phyloP scores from a whole-genome alignment of 2,888 invertebrate genomes.

The Masnerella sp. region DNA sequence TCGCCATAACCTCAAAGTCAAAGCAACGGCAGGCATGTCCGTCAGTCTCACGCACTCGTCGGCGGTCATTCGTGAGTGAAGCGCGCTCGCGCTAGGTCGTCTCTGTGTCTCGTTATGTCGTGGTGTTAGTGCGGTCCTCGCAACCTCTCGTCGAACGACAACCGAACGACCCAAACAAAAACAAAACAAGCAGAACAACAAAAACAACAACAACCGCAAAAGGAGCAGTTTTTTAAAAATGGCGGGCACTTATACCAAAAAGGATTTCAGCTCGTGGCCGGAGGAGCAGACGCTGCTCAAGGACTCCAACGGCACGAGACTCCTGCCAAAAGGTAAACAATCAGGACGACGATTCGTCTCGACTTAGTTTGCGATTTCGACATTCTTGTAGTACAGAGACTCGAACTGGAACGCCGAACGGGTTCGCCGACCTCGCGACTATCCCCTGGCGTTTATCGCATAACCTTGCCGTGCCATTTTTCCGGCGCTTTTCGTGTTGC shows the following conservation, averaged over 20 bases:
- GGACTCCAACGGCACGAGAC: constrained; percentile 69
- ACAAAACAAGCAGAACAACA: too few species aligned
- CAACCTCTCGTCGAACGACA: neutral
- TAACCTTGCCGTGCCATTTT: too few species aligned
- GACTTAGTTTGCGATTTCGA: too few species aligned
- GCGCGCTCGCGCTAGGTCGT: neutral
- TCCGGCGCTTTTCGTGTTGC: too few species aligned
- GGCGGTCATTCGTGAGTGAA: constrained; percentile 1
- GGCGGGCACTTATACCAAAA: constrained; percentile 76
- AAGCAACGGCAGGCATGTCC: constrained; percentile 6
- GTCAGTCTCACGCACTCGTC: neutral
- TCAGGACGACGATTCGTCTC: too few species aligned
- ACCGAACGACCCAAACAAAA: neutral
- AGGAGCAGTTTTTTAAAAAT: constrained; percentile 64
- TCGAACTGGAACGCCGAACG: too few species aligned
- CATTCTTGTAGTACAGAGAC: too few species aligned
- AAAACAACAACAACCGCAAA: neutral
- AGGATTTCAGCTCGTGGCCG: constrained; percentile 72
- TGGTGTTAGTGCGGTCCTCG: constrained; percentile 14
- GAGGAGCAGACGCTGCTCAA: constrained; percentile 75
- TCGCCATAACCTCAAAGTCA: constrained; percentile 11
- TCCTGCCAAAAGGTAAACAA: constrained; percentile 50
- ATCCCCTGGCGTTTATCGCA: too few species aligned
- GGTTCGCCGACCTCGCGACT: too few species aligned
- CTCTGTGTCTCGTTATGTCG: neutral